phyloP scores from a whole-genome alignment of 2,113 vertebrate species.

The Salvelinus fontinalis region DNA sequence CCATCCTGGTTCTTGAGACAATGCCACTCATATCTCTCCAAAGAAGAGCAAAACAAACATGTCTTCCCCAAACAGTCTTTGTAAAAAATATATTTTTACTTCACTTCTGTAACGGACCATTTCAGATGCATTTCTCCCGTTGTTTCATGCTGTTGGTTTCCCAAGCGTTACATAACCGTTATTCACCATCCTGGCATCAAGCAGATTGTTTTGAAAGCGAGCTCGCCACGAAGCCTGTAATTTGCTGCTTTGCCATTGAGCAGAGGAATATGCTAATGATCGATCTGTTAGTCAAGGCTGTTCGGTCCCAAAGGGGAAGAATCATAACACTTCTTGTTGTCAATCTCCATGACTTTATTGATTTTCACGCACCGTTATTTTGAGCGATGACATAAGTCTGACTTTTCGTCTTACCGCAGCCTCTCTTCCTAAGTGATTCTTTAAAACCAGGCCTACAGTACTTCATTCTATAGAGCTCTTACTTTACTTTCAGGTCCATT shows the following conservation, averaged over 20 bases:
- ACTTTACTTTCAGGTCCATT: neutral
- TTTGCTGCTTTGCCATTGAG: conserved; percentile 31
- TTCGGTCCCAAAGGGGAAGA: neutral
- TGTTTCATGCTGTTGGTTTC: neutral
- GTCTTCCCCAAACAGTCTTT: neutral
- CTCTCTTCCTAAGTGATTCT: neutral
- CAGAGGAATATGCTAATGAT: conserved; percentile 33
- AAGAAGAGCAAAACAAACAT: neutral
- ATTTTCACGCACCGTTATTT: neutral
- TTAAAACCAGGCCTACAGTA: neutral
- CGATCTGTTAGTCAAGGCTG: conserved; percentile 37
- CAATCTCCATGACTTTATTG: conserved; percentile 17
- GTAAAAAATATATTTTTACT: neutral
- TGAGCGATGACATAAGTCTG: neutral
- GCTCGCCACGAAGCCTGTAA: conserved; percentile 21
- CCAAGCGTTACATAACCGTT: conserved; percentile 16
- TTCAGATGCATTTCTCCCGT: conserved; percentile 15
- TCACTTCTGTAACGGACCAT: conserved; percentile 10
- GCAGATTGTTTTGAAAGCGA: conserved; percentile 44
- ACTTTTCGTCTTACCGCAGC: neutral
- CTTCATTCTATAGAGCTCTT: neutral
- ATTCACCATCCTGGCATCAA: conserved; percentile 24
- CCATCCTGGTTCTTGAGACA: conserved; percentile 1
- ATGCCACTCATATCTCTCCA: neutral
- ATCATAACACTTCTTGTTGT: neutral